Evolutionary conservation across 1,140 invertebrate species (phyloP).

Genomic region (Propsilocerus akamusi): DNA sequence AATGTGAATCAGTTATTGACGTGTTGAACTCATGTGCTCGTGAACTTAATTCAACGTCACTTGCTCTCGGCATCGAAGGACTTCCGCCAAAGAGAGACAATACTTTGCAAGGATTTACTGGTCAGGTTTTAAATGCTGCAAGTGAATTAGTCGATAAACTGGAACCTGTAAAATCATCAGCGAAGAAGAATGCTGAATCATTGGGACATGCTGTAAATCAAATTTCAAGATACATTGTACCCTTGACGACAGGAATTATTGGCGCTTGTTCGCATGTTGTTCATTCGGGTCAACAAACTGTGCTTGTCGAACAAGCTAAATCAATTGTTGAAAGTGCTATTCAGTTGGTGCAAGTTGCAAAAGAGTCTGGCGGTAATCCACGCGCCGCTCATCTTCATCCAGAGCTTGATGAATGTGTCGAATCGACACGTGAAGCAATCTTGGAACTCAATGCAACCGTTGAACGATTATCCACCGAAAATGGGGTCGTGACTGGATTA

Average conservation of each 20-base stretch:
- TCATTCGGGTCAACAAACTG: slow-evolving; percentile 76
- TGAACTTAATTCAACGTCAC: slow-evolving; percentile 69
- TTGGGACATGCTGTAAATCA: slow-evolving; percentile 76
- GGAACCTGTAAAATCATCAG: slow-evolving; percentile 62
- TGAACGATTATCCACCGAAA: slow-evolving; percentile 68
- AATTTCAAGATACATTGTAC: slow-evolving; percentile 58
- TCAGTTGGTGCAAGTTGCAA: slow-evolving; percentile 68
- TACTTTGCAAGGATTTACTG: slow-evolving; percentile 61
- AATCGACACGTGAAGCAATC: slow-evolving; percentile 60
- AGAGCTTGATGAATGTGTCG: slow-evolving; percentile 66
- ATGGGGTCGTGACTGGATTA: slow-evolving; percentile 67
- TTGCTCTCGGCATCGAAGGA: slow-evolving; percentile 73
- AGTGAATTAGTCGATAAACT: slow-evolving; percentile 61
- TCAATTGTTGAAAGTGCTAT: slow-evolving; percentile 82
- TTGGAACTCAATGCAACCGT: slow-evolving; percentile 64
- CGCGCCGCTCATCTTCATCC: slow-evolving; percentile 58
- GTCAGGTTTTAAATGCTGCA: slow-evolving; percentile 53
- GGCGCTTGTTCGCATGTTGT: slow-evolving; percentile 79
- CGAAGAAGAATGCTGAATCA: slow-evolving; percentile 81
- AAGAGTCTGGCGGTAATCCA: slow-evolving; percentile 85
- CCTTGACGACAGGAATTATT: slow-evolving; percentile 62
- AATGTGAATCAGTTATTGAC: slow-evolving; percentile 74
- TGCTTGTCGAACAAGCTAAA: slow-evolving; percentile 79
- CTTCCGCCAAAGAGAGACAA: slow-evolving; percentile 53
- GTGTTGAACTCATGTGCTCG: slow-evolving; percentile 54